These are phyloP conservation scores for Lytechinus variegatus DNA, from an alignment of 35 echinoderm and acorn worm genomes.

Conservation along the genomic window DNA sequence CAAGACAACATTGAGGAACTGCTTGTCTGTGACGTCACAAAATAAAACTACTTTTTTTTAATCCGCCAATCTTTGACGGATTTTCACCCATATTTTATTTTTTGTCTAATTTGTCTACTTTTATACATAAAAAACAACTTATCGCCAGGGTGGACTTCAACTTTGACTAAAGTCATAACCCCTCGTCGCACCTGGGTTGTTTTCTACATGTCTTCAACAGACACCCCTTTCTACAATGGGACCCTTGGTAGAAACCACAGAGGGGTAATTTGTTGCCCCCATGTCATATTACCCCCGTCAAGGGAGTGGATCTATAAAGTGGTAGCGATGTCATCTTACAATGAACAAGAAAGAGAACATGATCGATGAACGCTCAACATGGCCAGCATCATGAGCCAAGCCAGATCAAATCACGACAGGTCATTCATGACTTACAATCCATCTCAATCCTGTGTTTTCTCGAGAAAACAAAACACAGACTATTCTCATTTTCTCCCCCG, in stretches of 20 bases:
- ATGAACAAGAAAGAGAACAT: background rate
- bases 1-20: no score
- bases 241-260: background rate
- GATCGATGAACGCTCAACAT: background rate
- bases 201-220: background rate
- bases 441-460: background rate
- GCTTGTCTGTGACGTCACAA: no score
- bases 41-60: no score
- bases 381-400: background rate
- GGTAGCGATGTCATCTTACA: background rate
- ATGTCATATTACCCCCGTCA: background rate
- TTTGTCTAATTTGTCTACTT: no score
- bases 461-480: background rate
- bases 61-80: no score
- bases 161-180: background rate
- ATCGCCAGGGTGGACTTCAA: no score
- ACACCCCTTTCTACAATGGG: no score
- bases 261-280: constrained; percentile 1
- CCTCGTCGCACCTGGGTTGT: background rate
- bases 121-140: no score
- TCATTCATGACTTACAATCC: background rate
- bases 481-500: background rate
- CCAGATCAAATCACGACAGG: background rate
- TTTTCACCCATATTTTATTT: no score
- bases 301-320: background rate